These are phyloP conservation scores for Nezara viridula DNA, from an alignment of 2,888 invertebrate genomes.

Conservation along the genomic window DNA sequence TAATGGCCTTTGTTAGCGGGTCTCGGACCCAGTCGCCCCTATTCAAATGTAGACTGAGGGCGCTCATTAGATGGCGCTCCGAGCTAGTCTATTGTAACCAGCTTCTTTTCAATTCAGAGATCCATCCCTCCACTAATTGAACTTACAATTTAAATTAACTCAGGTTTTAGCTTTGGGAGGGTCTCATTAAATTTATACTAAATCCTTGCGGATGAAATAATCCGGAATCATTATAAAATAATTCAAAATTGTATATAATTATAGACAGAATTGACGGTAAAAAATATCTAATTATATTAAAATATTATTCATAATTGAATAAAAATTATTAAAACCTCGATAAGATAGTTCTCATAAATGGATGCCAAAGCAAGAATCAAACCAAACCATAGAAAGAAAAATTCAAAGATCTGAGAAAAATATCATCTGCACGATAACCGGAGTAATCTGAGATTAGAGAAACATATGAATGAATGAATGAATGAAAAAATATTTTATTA, in stretches of 20 bases:
- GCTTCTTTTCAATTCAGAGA: background rate
- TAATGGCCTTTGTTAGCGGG: background rate
- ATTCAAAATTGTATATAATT: background rate
- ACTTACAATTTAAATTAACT: background rate
- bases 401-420: no score
- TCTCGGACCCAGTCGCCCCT: background rate
- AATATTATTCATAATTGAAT: no score
- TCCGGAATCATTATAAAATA: background rate
- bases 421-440: no score
- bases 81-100: background rate
- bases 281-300: no score
- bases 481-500: no score
- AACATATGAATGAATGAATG: no score
- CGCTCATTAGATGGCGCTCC: background rate
- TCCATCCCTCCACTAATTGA: background rate
- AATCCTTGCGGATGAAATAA: background rate
- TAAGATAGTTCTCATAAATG: no score
- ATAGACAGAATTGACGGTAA: background rate
- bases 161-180: background rate
- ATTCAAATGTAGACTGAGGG: background rate
- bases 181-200: conserved; percentile 7
- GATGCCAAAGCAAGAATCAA: no score
- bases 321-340: no score
- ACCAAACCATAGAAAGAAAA: no score
- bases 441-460: no score